phyloP scores from a whole-genome alignment of 2,113 vertebrate genomes.

The Toxostoma redivivum region DNA sequence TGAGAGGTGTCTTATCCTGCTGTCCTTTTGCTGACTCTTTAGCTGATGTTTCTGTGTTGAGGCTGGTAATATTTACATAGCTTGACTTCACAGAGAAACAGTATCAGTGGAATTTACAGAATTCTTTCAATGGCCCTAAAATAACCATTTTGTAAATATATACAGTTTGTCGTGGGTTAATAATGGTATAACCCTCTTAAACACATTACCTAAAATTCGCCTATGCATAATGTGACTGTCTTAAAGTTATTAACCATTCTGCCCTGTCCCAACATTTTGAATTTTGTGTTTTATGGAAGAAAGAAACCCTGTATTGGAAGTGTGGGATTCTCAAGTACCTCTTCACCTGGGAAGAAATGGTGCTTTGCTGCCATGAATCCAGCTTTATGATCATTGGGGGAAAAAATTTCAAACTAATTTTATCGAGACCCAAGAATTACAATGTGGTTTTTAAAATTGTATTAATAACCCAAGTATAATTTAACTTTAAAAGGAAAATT shows the following conservation, averaged over 20 bases:
- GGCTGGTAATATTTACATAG: not conserved
- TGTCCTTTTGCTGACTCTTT: not conserved
- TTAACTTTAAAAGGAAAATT: not conserved
- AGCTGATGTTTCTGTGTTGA: not conserved
- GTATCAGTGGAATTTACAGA: not conserved
- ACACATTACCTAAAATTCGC: not conserved
- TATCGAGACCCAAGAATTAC: not conserved
- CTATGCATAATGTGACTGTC: not conserved
- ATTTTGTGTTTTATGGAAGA: not conserved
- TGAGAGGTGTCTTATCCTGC: not conserved
- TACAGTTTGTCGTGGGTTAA: not conserved
- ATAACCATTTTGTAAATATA: not conserved
- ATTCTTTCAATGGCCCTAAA: not conserved
- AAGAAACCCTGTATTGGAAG: not conserved
- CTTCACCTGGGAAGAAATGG: not conserved
- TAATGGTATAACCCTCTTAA: not conserved
- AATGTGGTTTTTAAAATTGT: not conserved
- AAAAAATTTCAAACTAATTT: not conserved
- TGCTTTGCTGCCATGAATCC: not conserved
- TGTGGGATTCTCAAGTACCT: not conserved
- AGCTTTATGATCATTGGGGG: not conserved
- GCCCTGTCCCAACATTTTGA: not conserved
- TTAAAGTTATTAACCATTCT: not conserved
- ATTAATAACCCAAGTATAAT: not conserved
- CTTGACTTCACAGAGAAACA: not conserved